Evolutionary conservation across 2,888 invertebrate species (phyloP), one percentile per base, ranked within the genome.

Genomic region (Dorcus hopei): DNA sequence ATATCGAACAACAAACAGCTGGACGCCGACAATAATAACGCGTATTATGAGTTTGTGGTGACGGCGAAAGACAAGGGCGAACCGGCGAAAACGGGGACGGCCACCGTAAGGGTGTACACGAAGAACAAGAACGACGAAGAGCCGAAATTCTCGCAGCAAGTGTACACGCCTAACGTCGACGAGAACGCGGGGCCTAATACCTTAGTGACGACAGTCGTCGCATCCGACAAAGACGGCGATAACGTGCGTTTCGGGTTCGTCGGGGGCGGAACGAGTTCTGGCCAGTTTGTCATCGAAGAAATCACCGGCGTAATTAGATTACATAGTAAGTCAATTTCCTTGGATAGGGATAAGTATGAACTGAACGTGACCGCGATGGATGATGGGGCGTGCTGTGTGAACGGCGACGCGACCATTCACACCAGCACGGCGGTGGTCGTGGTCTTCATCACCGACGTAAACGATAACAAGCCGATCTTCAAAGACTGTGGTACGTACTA

Each of bases 111-210:
- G 58, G 89, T 97, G 57, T 96, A 96, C 74, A 97, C 97, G n/a
- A 95, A 95, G 73, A 97, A 97, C 74, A 96, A 96, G 79, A 97
- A 97, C 79, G 97, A 97, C 74, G 97, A 97, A 79, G 93, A 95
- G 73, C 97, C 97, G 0, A 95, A 95, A 77, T 96, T 96, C 77
- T 95, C 95, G 0, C 96, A 96, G 72, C 95, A 95, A 81, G 95
- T 96, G 3, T 96, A 96, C 78, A 95, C 95, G 2, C 95, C 96
- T 0, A 96, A 95, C 78, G 95, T 96, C 1, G 95, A 95, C 74
- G 96, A 96, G 78, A 95, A 95, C 77, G 95, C 95, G 8, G 95
- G 95, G 0, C 93, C 95, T 0, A 95, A 95, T 72, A 96, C 97
- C 4, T 81, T 97, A 48, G 96, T 97, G 0, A 97, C 97, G 6